Percentiles rank a stretch among this genome's conserved stretches.
Evolutionary conservation across 37 sponge, comb jelly and placozoan species (phyloP).

Genomic region (Halichondria panicea): DNA sequence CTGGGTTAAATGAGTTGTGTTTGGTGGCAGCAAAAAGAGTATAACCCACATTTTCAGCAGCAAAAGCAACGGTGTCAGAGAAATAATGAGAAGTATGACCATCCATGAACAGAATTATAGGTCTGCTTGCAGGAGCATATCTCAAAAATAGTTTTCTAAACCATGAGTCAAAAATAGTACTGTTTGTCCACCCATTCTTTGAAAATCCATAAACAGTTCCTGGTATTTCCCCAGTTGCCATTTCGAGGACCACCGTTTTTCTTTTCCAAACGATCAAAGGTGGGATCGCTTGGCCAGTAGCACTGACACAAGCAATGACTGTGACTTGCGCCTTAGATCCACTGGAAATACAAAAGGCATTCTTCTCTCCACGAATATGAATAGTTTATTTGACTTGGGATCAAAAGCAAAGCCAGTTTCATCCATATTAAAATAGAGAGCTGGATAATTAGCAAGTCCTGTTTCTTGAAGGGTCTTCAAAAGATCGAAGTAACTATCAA

Average conservation of each 20-base stretch:
- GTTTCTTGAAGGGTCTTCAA: constrained; percentile 27
- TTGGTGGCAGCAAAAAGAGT: constrained; percentile 35
- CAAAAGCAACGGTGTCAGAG: constrained; percentile 3
- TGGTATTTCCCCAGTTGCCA: constrained; percentile 36
- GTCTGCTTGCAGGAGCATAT: constrained; percentile 26
- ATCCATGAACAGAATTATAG: constrained; percentile 39
- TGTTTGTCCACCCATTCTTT: constrained; percentile 38
- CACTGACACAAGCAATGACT: constrained; percentile 33
- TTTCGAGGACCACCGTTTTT: constrained; percentile 19
- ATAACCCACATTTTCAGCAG: constrained; percentile 21
- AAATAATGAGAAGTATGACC: constrained; percentile 42
- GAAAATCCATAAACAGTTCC: constrained; percentile 42
- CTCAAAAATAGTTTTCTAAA: constrained; percentile 23
- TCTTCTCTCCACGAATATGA: neutral
- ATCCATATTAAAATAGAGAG: constrained; percentile 34
- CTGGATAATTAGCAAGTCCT: constrained; percentile 38
- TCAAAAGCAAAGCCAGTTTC: constrained; percentile 49
- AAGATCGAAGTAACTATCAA: too few relatives aligned
- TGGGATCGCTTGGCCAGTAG: constrained; percentile 29
- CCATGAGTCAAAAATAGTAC: constrained; percentile 18
- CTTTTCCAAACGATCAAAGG: constrained; percentile 36
- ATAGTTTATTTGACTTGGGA: constrained; percentile 8
- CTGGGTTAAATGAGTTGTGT: constrained; percentile 35
- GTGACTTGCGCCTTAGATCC: constrained; percentile 26
- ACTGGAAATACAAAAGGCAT: constrained; percentile 17